phyloP scores from a whole-genome alignment of 2,888 invertebrate species.

The Seira ritae region DNA sequence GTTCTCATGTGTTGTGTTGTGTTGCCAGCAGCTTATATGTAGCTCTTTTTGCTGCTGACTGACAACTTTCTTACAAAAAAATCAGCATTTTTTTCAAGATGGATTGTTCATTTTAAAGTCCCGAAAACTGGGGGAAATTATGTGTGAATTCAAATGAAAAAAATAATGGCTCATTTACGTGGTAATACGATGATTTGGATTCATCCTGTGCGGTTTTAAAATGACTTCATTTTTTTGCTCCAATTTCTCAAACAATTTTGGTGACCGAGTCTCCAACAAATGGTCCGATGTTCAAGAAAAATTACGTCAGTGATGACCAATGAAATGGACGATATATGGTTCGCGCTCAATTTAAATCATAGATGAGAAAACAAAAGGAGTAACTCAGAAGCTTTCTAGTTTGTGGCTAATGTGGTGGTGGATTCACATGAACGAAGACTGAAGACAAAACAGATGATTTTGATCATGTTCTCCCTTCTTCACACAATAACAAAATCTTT shows the following conservation, averaged over 20 bases:
- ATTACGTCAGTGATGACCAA: neutral
- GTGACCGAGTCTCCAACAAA: neutral
- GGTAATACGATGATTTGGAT: too few species aligned
- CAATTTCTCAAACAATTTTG: too few species aligned
- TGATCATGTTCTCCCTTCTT: conserved; percentile 1
- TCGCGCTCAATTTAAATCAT: neutral
- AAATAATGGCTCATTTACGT: too few species aligned
- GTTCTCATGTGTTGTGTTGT: neutral
- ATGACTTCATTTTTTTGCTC: too few species aligned
- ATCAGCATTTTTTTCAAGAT: neutral
- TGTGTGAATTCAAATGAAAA: too few species aligned
- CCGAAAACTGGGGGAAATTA: too few species aligned
- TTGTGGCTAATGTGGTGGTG: neutral
- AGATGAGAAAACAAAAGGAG: too few species aligned
- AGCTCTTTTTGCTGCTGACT: neutral
- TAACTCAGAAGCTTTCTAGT: neutral
- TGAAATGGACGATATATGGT: neutral
- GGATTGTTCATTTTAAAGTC: too few species aligned
- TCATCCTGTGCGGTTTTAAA: too few species aligned
- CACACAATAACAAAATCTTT: neutral
- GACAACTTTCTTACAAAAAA: neutral
- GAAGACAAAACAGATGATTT: conserved; percentile 6
- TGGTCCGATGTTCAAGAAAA: neutral
- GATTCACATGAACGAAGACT: neutral
- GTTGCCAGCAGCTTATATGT: conserved; percentile 1